These are phyloP conservation scores for Zaprionus africanus DNA, from an alignment of 1,140 invertebrate species.

Conservation along the genomic window DNA sequence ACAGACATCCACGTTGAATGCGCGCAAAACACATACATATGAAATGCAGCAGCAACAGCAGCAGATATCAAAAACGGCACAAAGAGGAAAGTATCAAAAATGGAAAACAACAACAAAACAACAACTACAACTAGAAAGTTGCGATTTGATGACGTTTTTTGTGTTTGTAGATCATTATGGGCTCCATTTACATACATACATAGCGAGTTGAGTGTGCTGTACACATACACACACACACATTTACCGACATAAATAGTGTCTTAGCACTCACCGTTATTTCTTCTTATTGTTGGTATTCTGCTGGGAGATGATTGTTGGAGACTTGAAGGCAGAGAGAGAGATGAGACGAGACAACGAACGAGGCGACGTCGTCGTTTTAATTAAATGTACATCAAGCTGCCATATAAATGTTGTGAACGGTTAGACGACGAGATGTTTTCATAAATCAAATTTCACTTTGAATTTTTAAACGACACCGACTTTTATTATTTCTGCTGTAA, in stretches of 20 bases:
- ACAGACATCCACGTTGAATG: conserved; percentile 28
- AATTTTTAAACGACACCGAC: conserved; percentile 65
- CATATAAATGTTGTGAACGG: conserved; percentile 30
- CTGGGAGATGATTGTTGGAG: conserved; percentile 34
- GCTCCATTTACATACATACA: conserved; percentile 5
- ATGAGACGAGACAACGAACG: conserved; percentile 35
- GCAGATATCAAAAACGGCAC: conserved; percentile 6
- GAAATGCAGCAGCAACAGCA: conserved; percentile 26
- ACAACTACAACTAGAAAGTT: conserved; percentile 42
- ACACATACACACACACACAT: neutral
- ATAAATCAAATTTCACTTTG: conserved; percentile 53
- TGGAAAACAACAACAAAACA: conserved; percentile 16
- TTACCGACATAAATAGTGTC: conserved; percentile 33
- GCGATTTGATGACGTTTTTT: conserved; percentile 44
- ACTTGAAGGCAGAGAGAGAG: conserved; percentile 7
- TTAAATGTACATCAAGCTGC: conserved; percentile 36
- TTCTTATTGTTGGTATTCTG: conserved; percentile 47
- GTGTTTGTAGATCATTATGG: conserved; percentile 9
- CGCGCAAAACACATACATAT: conserved; percentile 43
- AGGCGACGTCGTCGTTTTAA: conserved; percentile 46
- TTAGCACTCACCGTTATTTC: conserved; percentile 48
- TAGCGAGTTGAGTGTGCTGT: conserved; percentile 3
- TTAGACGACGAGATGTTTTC: conserved; percentile 26
- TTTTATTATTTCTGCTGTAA: conserved; percentile 59
- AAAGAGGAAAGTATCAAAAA: conserved; percentile 22